Base-by-base conservation (phyloP, 2,888 invertebrate species). In the Cheilosia impressa region DNA sequence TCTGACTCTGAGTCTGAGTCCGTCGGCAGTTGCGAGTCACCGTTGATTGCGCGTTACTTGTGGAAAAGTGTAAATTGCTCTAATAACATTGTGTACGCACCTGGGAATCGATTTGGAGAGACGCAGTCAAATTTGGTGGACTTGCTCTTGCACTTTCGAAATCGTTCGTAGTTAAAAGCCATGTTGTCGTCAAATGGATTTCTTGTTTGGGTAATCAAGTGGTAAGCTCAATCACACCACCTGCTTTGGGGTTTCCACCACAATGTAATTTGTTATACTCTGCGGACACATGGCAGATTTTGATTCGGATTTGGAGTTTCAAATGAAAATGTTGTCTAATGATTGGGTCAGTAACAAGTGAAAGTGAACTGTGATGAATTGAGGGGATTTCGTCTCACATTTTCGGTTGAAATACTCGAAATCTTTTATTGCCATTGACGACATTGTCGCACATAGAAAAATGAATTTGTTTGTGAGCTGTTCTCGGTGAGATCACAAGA, bases 61-160 rank as follows among this genome's bases (percentile, higher is more conserved):
- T 50, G 50, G 62, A 83, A 65, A 72, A 62, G 85, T 85, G 85
- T 85, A 81, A 85, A 85, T 85, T 85, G 80, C 55, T 76, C 85
- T 81, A 81, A 85, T 85, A 77, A 58, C 77, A 72, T 34, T 66
- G 38, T 81, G 81, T 85, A 85, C 47, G 63, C 85, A 72, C 72
- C 60, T 81, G 85, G 81, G 85, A 85, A 85, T 77, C 58, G 45
- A 75, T 80, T 75, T 75, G 22, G 24, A 52, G 24, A 52, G 62
- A 71, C 71, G 68, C 69, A 79, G 84, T 84, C 84, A 80, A 80
- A 82, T 72, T 53, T 41, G 9, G 50, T 45, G 57, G 50, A 60
- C 45, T 47, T 55, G 45, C 38, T 9, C 27, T 24, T 13, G 45
- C 68, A 81, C 60, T 58, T 58, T 63, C 52, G 63, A 50, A 63